Conservation (phyloP, 2,888 invertebrate species). For the Netelia melanura region DNA sequence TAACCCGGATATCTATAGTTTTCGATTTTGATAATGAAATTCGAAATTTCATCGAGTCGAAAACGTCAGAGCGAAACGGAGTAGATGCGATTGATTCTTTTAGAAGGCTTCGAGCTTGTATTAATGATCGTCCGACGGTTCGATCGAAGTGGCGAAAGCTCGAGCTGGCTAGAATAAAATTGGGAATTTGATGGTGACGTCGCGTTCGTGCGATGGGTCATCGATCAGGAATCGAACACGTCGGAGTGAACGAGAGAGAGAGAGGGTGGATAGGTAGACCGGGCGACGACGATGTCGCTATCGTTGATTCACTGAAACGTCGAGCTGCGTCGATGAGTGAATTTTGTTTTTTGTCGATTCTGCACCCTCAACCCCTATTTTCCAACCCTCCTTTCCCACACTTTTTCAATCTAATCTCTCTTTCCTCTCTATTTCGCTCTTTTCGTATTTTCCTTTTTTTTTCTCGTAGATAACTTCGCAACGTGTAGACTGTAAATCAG, state of each 20-base stretch:
- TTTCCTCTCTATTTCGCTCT: not conserved
- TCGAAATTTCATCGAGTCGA: no score
- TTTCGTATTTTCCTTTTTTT: not conserved
- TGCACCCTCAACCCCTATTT: not conserved
- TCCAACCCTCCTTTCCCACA: not conserved
- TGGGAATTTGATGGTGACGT: conserved; percentile 23
- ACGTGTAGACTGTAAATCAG: conserved; percentile 35
- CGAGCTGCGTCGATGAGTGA: not conserved
- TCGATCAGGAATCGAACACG: conserved; percentile 28
- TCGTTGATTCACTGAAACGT: not conserved
- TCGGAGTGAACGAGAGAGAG: not conserved
- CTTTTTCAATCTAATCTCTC: not conserved
- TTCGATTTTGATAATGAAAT: no score
- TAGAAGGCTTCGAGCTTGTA: no score
- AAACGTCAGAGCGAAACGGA: no score
- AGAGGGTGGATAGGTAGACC: conserved; percentile 13
- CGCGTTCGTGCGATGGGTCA: conserved; percentile 31
- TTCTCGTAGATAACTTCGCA: not conserved
- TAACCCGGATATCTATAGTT: no score
- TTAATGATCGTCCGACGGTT: no score
- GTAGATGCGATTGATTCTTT: no score
- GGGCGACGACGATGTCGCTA: not conserved
- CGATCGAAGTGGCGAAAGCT: no score
- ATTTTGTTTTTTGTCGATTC: not conserved
- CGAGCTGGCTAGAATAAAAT: not conserved